Evolutionary conservation across 2,113 vertebrate species (phyloP), one percentile per base, ranked within the genome.

Genomic region (Cisticola juncidis): DNA sequence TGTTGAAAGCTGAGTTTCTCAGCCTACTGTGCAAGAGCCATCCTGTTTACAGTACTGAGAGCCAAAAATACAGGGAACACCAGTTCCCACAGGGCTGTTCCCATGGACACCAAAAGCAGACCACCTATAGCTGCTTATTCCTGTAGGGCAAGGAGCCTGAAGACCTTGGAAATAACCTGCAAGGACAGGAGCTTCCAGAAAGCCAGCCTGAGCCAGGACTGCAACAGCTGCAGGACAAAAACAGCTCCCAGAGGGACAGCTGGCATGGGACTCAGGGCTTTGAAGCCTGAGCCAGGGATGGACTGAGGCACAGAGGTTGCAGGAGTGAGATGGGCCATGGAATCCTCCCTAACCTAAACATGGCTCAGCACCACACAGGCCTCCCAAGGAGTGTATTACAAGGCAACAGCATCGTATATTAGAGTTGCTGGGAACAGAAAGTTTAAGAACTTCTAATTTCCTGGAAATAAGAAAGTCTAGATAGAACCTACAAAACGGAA

Each of bases 151-250:
- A 84, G 61, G 33, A 82, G 44, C 31, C 60, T 81, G 48, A 20
- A 40, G 70, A 85, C 66, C n/a, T 68, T 79, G 79, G 58, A 80
- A 26, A 42, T 45, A 54, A 65, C 42, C 38, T 81, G 66, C 62
- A 85, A 90, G 71, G 79, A 65, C 54, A 92, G 54, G 11, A 82
- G 28, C 18, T 65, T 78, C 66, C 65, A 69, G n/a, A 72, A 77
- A 25, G 9, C 38, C 7, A 4, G 64, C 22, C 11, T 60, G 57
- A 92, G 62, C 50, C 1, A 2, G 38, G 25, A 53, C 13, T 86
- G 42, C 56, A 84, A 54, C 60, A 94, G 74, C 82, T 86, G 54
- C 53, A 90, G 62, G 79, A 90, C 76, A 82, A 86, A 93, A 97
- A 64, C 70, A 90, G 74, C 74, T 92, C 70, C 74, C 71, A 68